phyloP scores from a whole-genome alignment of 2,113 vertebrate genomes.

The Balaenoptera acutorostrata region DNA sequence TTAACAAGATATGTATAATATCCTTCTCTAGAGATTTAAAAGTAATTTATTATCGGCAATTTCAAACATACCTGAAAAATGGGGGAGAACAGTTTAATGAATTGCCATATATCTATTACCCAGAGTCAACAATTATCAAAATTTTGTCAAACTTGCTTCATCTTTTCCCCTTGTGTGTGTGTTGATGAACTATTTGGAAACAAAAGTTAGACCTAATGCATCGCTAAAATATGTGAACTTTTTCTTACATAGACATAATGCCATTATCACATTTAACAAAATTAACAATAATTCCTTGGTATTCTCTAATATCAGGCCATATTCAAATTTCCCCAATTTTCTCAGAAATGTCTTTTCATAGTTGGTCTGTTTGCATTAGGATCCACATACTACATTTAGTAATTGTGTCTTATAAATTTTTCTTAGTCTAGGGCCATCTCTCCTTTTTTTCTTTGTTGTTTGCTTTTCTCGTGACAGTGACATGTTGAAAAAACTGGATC shows the following conservation, averaged over 20 bases:
- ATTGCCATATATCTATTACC: neutral
- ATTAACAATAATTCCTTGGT: neutral
- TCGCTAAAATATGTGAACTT: neutral
- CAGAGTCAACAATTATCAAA: neutral
- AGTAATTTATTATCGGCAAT: neutral
- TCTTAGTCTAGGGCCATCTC: neutral
- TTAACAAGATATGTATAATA: neutral
- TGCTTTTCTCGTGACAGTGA: neutral
- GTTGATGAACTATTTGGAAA: neutral
- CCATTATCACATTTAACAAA: neutral
- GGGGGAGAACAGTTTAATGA: neutral
- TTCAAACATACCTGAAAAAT: neutral
- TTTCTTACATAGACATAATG: neutral
- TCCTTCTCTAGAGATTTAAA: neutral
- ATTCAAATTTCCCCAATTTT: neutral
- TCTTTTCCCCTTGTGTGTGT: neutral
- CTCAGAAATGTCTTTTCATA: constrained; percentile 3
- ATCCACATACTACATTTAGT: neutral
- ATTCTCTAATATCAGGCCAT: neutral
- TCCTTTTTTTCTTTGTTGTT: neutral
- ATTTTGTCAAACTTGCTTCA: neutral
- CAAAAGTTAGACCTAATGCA: neutral
- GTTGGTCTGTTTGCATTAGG: neutral
- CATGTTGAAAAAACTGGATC: neutral
- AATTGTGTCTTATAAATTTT: neutral